These are phyloP conservation scores for Rhamphomyia laevipes DNA, from an alignment of 2,888 invertebrate species.

Conservation along the genomic window DNA sequence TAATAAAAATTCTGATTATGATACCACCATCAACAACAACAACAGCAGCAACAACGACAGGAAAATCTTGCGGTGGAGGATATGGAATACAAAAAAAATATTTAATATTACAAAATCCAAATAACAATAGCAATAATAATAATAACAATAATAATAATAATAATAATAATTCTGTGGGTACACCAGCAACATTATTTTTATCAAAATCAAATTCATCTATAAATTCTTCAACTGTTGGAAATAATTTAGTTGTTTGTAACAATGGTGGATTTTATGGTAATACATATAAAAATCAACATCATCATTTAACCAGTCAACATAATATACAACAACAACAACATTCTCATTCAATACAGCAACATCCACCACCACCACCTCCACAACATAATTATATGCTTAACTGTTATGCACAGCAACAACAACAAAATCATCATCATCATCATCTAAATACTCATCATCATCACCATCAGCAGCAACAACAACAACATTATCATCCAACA, in stretches of 20 bases:
- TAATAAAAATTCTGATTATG: background rate
- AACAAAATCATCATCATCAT: slow-evolving; percentile 7
- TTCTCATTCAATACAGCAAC: background rate
- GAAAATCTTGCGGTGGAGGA: background rate
- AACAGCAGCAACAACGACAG: slow-evolving; percentile 5
- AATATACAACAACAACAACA: background rate
- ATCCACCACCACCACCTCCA: slow-evolving; percentile 8
- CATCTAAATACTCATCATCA: slow-evolving; percentile 3
- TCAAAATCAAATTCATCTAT: background rate
- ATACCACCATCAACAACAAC: slow-evolving; percentile 1
- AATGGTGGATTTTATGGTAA: no score
- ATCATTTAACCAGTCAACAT: background rate
- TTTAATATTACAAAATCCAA: no score
- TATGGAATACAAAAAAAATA: no score
- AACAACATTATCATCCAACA: slow-evolving; percentile 12
- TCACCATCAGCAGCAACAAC: slow-evolving; percentile 13
- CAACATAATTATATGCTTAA: slow-evolving; percentile 12
- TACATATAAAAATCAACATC: no score
- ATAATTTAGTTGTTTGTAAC: no score
- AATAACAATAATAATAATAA: background rate
- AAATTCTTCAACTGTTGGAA: background rate
- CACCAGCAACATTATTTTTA: background rate
- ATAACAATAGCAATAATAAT: background rate
- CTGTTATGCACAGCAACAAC: slow-evolving; percentile 12
- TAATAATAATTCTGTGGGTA: background rate